These are phyloP conservation scores for Holacanthus passer DNA, from an alignment of 2,113 vertebrate species.

Conservation along the genomic window DNA sequence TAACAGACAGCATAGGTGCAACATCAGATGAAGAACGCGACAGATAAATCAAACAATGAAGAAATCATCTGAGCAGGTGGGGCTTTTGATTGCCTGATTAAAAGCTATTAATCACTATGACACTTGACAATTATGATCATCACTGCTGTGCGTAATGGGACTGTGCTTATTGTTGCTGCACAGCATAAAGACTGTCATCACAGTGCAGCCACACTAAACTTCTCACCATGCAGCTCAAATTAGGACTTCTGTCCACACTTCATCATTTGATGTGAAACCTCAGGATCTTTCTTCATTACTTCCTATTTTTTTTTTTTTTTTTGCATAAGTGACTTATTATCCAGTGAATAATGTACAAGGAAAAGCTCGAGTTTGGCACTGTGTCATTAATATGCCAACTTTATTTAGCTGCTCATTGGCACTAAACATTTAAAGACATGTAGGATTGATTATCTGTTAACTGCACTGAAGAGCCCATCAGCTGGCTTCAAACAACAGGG, in stretches of 20 bases:
- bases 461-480: constrained; percentile 26
- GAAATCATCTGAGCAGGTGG: constrained; percentile 29
- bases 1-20: background rate
- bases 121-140: constrained; percentile 1
- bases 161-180: background rate
- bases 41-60: constrained; percentile 10
- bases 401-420: constrained; percentile 26
- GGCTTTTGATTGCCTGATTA: constrained; percentile 36
- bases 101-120: constrained; percentile 44
- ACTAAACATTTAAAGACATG: constrained; percentile 40
- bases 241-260: background rate
- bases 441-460: constrained; percentile 55
- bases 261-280: background rate
- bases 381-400: constrained; percentile 6
- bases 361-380: background rate
- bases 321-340: background rate
- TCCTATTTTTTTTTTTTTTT: too few species aligned
- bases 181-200: background rate
- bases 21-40: background rate
- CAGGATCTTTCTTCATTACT: constrained; percentile 1
- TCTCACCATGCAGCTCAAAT: background rate
- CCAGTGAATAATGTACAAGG: background rate
- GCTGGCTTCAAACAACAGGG: constrained; percentile 15
- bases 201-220: background rate
- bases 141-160: constrained; percentile 16